Conservation (phyloP, 2,888 invertebrate genomes). For the Meta bourneti region DNA sequence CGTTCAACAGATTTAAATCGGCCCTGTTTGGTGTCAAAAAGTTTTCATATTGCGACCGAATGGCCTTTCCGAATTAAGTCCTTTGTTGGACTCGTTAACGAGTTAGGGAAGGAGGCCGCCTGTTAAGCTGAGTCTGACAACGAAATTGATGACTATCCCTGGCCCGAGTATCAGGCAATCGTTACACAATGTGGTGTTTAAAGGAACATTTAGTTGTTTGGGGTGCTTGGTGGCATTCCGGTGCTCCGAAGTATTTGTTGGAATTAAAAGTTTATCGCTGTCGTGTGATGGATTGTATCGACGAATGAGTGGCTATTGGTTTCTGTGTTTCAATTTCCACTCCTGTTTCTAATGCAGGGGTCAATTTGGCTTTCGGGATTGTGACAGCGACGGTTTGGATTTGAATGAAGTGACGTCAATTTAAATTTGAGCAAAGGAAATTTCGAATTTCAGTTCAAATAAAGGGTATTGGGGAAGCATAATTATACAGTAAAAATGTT, state of each 20-base stretch:
- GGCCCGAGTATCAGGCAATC: not conserved
- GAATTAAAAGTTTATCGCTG: too few relatives aligned
- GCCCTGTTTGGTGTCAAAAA: slow-evolving; percentile 57
- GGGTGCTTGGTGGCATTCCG: not conserved
- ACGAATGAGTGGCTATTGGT: too few relatives aligned
- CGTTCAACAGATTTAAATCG: slow-evolving; percentile 75
- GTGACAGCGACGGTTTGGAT: too few relatives aligned
- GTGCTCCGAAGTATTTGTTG: not conserved
- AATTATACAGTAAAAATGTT: too few relatives aligned
- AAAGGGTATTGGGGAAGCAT: too few relatives aligned
- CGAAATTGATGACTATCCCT: slow-evolving; percentile 27
- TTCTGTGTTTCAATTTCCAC: too few relatives aligned
- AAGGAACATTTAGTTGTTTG: not conserved
- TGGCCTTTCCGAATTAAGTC: not conserved
- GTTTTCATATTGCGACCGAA: slow-evolving; percentile 18
- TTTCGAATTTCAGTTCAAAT: too few relatives aligned
- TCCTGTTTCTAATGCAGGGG: too few relatives aligned
- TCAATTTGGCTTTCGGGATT: too few relatives aligned
- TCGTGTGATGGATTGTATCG: too few relatives aligned
- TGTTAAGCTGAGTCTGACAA: slow-evolving; percentile 11
- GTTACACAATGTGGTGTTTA: not conserved
- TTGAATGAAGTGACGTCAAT: too few relatives aligned
- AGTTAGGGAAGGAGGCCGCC: not conserved
- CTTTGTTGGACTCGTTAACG: not conserved
- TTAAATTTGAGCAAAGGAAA: too few relatives aligned